phyloP scores from a whole-genome alignment of 2,888 invertebrate genomes.

The Eupeodes latifasciatus region DNA sequence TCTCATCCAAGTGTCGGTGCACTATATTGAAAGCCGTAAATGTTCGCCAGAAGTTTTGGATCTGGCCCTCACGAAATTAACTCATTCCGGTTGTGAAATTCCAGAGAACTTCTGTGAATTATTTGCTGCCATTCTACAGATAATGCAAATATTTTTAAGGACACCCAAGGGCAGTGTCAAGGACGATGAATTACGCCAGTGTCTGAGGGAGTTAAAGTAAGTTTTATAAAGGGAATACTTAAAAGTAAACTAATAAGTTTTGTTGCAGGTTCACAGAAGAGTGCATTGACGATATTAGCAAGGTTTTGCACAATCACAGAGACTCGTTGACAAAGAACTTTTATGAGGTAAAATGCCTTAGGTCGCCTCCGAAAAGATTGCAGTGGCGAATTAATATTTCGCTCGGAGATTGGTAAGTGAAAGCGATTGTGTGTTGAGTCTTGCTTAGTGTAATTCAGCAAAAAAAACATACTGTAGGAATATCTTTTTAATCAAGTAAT shows the following conservation, averaged over 20 bases:
- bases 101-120: slow-evolving; percentile 85
- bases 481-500: too few relatives aligned
- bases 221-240: neutral
- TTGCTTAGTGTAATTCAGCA: too few relatives aligned
- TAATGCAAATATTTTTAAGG: slow-evolving; percentile 85
- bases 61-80: slow-evolving; percentile 82
- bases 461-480: too few relatives aligned
- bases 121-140: slow-evolving; percentile 84
- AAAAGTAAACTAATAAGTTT: neutral
- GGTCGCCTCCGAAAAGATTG: slow-evolving; percentile 83
- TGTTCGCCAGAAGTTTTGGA: slow-evolving; percentile 83
- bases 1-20: slow-evolving; percentile 84
- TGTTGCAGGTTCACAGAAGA: slow-evolving; percentile 83
- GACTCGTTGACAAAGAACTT: slow-evolving; percentile 82
- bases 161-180: slow-evolving; percentile 84
- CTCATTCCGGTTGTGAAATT: slow-evolving; percentile 83
- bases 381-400: slow-evolving; percentile 86
- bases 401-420: slow-evolving; percentile 84
- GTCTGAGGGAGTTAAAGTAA: slow-evolving; percentile 84
- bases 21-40: slow-evolving; percentile 83
- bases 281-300: slow-evolving; percentile 85
- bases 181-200: slow-evolving; percentile 84
- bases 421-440: too few relatives aligned
- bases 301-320: slow-evolving; percentile 85
- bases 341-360: slow-evolving; percentile 83